Conservation (phyloP, 2,113 vertebrate species). For the Platichthys stellatus region DNA sequence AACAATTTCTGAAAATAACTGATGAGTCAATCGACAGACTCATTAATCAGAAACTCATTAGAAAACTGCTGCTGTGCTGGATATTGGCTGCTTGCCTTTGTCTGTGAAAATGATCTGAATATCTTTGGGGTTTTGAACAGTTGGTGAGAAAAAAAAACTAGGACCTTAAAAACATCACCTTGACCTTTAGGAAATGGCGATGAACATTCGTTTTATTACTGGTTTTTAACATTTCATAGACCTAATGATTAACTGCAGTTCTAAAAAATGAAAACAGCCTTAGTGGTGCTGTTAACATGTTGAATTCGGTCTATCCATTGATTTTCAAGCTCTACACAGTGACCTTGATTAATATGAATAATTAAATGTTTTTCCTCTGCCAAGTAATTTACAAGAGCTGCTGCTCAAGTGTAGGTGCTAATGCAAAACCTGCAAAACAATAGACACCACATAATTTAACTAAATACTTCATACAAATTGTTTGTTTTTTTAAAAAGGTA, state of each 20-base stretch:
- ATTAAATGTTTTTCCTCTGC: neutral
- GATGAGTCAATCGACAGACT: neutral
- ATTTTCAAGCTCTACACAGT: constrained; percentile 5
- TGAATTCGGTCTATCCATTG: neutral
- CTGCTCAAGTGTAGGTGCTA: neutral
- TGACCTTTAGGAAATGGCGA: neutral
- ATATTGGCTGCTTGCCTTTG: neutral
- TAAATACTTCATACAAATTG: neutral
- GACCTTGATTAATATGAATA: constrained; percentile 15
- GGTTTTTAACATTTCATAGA: neutral
- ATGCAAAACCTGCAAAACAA: neutral
- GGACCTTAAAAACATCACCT: neutral
- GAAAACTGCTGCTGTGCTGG: neutral
- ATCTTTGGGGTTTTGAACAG: neutral
- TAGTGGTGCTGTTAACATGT: neutral
- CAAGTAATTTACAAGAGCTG: neutral
- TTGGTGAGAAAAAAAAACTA: neutral
- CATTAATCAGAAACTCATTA: neutral
- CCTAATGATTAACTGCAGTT: neutral
- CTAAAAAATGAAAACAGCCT: neutral
- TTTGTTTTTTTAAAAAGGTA: neutral
- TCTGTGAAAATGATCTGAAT: neutral
- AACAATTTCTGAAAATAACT: neutral
- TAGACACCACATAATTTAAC: constrained; percentile 3
- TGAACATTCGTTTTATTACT: neutral